Base-by-base conservation (phyloP, 1,140 invertebrate genomes). In the Rhopalosiphum maidis region DNA sequence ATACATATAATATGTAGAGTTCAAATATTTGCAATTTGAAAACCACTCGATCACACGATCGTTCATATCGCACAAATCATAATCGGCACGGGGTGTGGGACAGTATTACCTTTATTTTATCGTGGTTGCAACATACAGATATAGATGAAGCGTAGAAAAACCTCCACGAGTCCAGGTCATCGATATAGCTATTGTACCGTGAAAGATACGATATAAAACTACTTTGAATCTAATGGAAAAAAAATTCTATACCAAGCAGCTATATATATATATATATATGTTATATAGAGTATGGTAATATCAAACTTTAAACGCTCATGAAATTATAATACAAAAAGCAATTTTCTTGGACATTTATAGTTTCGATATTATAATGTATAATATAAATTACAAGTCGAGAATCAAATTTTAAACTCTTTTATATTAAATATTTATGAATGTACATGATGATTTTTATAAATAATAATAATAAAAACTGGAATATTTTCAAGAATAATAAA, bases 141-240 rank as follows among this genome's bases (percentile, higher is more conserved):
- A 77, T 77, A 77, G 11, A 46, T 51, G 48, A 77, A n/a, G 15
- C 30, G 60, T n/a, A 77, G 15, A 77, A 77, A 77, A 77, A 77
- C n/a, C 60, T 68, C 11, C 30, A n/a, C 0, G 60, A 77, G 60
- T 77, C n/a, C 60, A 77, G 60, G 60, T 77, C 60, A 77, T 77
- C 60, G 60, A 77, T 77, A 77, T n/a, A 77, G 60, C 60, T 77
- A n/a, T n/a, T 77, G 60, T 68, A 68, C 60, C 60, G 60, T 77
- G 30, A 77, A 77, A n/a, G n/a, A 77, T 77, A 77, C 60, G 15
- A 77, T 77, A 21, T n/a, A n/a, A 77, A 77, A 77, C 4, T 77
- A 77, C 60, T n/a, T 77, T n/a, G 15, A 77, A 77, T 77, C 30
- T n/a, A 77, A 77, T 77, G n/a, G 60, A n/a, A 77, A 68, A 77